These are phyloP conservation scores for Laothoe populi DNA, from an alignment of 2,888 invertebrate species.

Conservation along the genomic window DNA sequence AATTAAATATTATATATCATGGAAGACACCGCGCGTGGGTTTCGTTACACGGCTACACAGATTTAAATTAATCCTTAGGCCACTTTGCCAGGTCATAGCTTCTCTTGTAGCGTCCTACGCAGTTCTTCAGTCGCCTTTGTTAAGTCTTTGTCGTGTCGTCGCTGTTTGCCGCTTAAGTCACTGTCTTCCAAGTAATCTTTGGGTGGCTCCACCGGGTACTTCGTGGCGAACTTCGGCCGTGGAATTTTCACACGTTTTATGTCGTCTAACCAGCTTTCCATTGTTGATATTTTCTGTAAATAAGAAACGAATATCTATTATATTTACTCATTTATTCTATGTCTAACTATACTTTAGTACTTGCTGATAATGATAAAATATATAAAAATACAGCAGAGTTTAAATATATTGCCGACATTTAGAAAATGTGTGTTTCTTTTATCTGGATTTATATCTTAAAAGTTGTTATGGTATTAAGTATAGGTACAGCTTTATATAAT, in stretches of 20 bases:
- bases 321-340: background rate
- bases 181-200: constrained; percentile 91
- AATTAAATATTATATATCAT: background rate
- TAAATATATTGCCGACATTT: background rate
- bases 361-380: background rate
- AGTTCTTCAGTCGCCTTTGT: constrained; percentile 90
- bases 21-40: constrained; percentile 22
- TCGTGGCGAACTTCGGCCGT: constrained; percentile 91
- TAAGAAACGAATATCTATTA: background rate
- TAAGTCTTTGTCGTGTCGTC: constrained; percentile 83
- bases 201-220: constrained; percentile 89
- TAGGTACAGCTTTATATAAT: no score
- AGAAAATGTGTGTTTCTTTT: background rate
- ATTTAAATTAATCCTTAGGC: constrained; percentile 16
- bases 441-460: background rate
- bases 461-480: no score
- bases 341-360: background rate
- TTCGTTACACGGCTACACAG: constrained; percentile 13
- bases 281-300: constrained; percentile 53
- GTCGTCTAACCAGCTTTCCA: constrained; percentile 94
- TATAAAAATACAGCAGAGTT: no score
- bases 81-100: constrained; percentile 85
- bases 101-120: constrained; percentile 90
- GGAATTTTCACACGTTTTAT: constrained; percentile 93
- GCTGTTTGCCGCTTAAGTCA: constrained; percentile 79